Conservation (phyloP, 2,113 vertebrate genomes). For the Eupsittula cactorum region DNA sequence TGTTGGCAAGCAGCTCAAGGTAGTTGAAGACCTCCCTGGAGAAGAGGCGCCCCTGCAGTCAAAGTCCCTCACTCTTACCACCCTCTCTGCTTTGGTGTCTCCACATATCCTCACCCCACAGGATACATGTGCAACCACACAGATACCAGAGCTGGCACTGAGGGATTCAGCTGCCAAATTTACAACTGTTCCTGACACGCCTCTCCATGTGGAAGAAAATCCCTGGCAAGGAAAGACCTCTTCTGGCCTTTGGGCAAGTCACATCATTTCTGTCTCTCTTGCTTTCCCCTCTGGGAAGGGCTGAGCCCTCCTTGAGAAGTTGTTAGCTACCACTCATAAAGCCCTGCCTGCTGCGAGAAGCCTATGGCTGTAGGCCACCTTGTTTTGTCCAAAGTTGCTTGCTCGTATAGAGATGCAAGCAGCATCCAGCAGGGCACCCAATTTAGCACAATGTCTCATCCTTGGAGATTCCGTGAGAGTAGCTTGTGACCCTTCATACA, state of each 20-base stretch:
- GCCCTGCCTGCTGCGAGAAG: neutral
- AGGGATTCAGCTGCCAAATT: neutral
- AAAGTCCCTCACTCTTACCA: neutral
- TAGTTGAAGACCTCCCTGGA: neutral
- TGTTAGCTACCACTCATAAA: neutral
- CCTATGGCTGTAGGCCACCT: too few species aligned
- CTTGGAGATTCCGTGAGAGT: neutral
- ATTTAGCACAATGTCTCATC: neutral
- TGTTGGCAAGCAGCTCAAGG: neutral
- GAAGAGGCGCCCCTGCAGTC: neutral
- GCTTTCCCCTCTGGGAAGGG: neutral
- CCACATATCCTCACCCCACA: neutral
- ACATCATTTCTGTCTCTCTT: neutral
- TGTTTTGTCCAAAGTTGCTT: neutral
- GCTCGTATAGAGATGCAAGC: neutral
- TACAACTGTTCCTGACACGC: neutral
- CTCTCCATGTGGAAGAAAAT: neutral
- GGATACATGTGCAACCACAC: accelerated
- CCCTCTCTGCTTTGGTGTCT: neutral
- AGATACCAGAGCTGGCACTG: neutral
- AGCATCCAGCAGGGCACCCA: neutral
- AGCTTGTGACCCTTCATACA: neutral
- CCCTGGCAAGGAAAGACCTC: neutral
- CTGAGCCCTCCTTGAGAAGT: neutral
- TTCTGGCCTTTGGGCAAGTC: neutral